Evolutionary conservation across 2,113 vertebrate genomes (phyloP), one percentile per base, ranked within the genome.

Genomic region (Aphyosemion australe): DNA sequence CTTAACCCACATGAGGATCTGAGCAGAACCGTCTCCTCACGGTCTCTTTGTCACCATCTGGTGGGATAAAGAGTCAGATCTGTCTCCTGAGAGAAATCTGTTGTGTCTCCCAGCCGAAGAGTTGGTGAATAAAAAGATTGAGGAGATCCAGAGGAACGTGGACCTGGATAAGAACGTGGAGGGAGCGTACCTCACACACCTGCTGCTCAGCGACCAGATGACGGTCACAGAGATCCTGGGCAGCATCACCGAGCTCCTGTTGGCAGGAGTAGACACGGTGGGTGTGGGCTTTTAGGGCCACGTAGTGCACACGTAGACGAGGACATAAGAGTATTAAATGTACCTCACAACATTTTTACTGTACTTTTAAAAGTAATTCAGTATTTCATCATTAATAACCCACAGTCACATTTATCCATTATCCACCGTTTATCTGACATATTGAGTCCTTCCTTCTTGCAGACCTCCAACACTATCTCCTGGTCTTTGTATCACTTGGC

Each of bases 261-360:
- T 94, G 79, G 94, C 92, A 12, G 93, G 94, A 59, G 93, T 94
- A 2, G 94, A 95, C 86, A 95, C 94, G 5, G 94, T 95, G 74
- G 81, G 89, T 16, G 12, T 8, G 26, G 16, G 42, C 21, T 16
- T 8, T 5, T 0, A 16, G 34, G 26, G 26, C 3, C 26, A 26
- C 26, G 5, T 26, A 4, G 26, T 26, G 26, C 26, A 4, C 26
- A 26, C 26, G 26, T 5, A 26, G 26, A 26, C 5, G 26, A 26
- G 26, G 26, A 26, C 26, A 26, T 26, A 0, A 26, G 5, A 26
- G 26, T 26, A 26, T 2, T 26, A 5, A 26, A 26, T 26, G 1
- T 26, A 5, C 26, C 26, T 26, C 26, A 26, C 26, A 26, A 26
- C 26, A 26, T 26, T 2, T 26, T n/a, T 5, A 1, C 26, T 26